Percentiles rank a stretch among this genome's conserved stretches.
Evolutionary conservation across 2,888 invertebrate genomes (phyloP).

Genomic region (Drosophila sordidula): DNA sequence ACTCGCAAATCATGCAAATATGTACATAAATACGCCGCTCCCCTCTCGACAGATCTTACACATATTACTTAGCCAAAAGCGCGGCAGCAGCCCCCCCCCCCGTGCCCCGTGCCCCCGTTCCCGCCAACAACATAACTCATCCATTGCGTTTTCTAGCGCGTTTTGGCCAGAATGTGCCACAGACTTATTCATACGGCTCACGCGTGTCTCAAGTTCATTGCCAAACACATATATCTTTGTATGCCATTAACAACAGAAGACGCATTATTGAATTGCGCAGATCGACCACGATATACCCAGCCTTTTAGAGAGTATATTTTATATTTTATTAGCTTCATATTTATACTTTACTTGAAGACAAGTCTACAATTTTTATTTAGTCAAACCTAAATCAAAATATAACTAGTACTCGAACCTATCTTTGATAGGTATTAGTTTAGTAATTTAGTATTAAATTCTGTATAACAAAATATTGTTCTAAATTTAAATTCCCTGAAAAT

Average conservation of each 20-base stretch:
- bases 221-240: slow-evolving; percentile 63
- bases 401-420: too few relatives aligned
- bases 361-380: too few relatives aligned
- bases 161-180: slow-evolving; percentile 58
- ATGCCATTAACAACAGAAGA: slow-evolving; percentile 23
- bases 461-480: too few relatives aligned
- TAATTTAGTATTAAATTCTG: too few relatives aligned
- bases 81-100: slow-evolving; percentile 1
- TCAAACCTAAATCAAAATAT: too few relatives aligned
- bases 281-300: slow-evolving; percentile 8
- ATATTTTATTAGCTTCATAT: too few relatives aligned
- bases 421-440: too few relatives aligned
- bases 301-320: too few relatives aligned
- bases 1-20: slow-evolving; percentile 60
- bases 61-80: slow-evolving; percentile 26
- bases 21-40: not conserved
- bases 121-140: not conserved
- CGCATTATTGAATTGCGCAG: not conserved
- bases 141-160: slow-evolving; percentile 24
- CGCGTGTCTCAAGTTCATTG: slow-evolving; percentile 83
- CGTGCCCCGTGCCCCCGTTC: not conserved
- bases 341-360: too few relatives aligned
- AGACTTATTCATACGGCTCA: slow-evolving; percentile 67
- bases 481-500: too few relatives aligned
- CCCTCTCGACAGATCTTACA: not conserved